Conservation (phyloP, 2,113 vertebrate species). For the Scortum barcoo region DNA sequence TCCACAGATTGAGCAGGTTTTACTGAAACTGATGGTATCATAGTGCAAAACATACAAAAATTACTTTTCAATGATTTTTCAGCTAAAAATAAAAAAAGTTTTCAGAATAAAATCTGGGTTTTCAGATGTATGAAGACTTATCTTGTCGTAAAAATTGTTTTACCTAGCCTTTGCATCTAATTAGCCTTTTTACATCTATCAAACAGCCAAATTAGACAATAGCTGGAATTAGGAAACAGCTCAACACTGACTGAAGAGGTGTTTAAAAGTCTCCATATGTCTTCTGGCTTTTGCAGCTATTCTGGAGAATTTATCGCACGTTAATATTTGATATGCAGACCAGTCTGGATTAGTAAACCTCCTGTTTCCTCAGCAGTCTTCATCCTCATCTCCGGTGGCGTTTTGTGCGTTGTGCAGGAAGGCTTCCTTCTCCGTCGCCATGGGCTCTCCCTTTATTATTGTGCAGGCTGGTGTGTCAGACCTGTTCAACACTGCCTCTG, state of each 20-base stretch:
- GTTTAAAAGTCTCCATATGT: background rate
- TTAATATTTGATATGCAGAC: background rate
- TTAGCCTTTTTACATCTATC: background rate
- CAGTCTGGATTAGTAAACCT: background rate
- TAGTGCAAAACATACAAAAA: slow-evolving; percentile 17
- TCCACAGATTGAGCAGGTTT: background rate
- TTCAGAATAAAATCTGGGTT: background rate
- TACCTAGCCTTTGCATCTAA: background rate
- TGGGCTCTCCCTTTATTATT: slow-evolving; percentile 38
- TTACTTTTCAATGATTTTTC: background rate
- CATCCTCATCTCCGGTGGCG: slow-evolving; percentile 33
- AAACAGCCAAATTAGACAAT: background rate
- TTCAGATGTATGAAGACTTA: background rate
- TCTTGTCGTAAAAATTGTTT: background rate
- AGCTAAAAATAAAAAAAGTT: background rate
- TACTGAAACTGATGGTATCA: background rate
- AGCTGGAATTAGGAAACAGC: background rate
- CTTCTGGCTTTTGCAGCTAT: slow-evolving; percentile 1
- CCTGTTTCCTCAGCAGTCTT: slow-evolving; percentile 56
- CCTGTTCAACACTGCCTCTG: slow-evolving; percentile 82
- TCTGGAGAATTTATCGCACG: background rate
- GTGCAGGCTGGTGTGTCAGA: slow-evolving; percentile 79
- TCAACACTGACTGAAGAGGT: background rate
- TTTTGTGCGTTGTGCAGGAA: slow-evolving; percentile 55
- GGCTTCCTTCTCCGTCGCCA: slow-evolving; percentile 68